These are phyloP conservation scores for Dasysyrphus albostriatus DNA, from an alignment of 2,888 invertebrate genomes.

Conservation along the genomic window DNA sequence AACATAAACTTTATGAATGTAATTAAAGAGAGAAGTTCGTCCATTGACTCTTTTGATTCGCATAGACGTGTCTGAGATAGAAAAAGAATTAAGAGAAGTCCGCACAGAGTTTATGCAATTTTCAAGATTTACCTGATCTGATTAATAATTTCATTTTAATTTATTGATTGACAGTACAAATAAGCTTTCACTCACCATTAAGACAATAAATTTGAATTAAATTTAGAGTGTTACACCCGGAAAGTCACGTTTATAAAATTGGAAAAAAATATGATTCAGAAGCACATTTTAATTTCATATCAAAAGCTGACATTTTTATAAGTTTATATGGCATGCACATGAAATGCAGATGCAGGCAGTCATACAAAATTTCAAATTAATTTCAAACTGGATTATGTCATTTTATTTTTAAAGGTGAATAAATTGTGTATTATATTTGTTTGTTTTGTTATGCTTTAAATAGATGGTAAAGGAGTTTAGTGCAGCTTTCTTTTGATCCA, in stretches of 20 bases:
- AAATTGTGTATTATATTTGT: no score
- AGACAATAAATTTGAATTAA: neutral
- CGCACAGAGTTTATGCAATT: neutral
- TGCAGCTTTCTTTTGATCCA: no score
- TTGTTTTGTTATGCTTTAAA: no score
- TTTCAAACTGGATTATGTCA: no score
- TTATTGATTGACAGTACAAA: neutral
- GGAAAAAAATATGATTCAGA: neutral
- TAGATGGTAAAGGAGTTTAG: no score
- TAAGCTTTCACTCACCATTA: slow-evolving; percentile 39
- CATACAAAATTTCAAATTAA: no score
- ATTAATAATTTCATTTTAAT: slow-evolving; percentile 17
- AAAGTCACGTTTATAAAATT: neutral
- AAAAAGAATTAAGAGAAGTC: neutral
- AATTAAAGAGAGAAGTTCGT: slow-evolving; percentile 7
- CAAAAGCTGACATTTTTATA: neutral
- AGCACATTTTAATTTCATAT: neutral
- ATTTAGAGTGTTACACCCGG: neutral
- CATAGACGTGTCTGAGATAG: neutral
- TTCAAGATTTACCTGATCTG: neutral
- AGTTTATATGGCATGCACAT: no score
- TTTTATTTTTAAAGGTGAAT: no score
- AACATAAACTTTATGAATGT: neutral
- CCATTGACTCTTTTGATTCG: neutral
- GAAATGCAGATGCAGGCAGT: no score